These are phyloP conservation scores for Typhlichthys subterraneus DNA, from an alignment of 2,797 vertebrate species.

Conservation along the genomic window DNA sequence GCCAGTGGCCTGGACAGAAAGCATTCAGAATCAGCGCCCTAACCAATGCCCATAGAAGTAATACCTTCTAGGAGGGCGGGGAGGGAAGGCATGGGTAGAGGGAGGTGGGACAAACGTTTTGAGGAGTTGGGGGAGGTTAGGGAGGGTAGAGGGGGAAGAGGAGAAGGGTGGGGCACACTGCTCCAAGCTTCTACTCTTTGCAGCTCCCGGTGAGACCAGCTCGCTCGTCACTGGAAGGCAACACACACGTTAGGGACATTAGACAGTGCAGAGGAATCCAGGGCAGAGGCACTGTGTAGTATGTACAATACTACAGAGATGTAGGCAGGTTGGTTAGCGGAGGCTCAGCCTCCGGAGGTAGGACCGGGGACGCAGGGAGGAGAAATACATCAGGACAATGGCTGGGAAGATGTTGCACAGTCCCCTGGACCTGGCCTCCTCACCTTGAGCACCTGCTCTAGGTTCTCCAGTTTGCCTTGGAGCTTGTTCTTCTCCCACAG, in stretches of 20 bases:
- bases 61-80: slow-evolving; percentile 54
- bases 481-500: slow-evolving; percentile 88
- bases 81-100: background rate
- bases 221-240: slow-evolving; percentile 74
- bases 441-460: slow-evolving; percentile 99
- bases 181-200: slow-evolving; percentile 70
- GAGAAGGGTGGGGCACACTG: slow-evolving; percentile 47
- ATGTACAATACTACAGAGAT: slow-evolving; percentile 21
- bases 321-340: slow-evolving; percentile 35
- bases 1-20: slow-evolving; percentile 58
- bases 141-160: slow-evolving; percentile 38
- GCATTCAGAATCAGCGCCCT: slow-evolving; percentile 61
- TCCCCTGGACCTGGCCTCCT: slow-evolving; percentile 43
- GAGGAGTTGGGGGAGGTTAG: slow-evolving; percentile 50
- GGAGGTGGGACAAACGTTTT: slow-evolving; percentile 27
- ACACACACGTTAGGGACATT: slow-evolving; percentile 72
- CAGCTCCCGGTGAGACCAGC: slow-evolving; percentile 72
- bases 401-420: background rate
- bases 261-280: slow-evolving; percentile 55
- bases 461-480: slow-evolving; percentile 99
- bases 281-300: slow-evolving; percentile 54
- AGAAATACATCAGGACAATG: slow-evolving; percentile 23
- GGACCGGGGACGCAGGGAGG: slow-evolving; percentile 24
- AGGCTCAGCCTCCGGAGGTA: slow-evolving; percentile 50
- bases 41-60: slow-evolving; percentile 55